Percentiles rank a stretch among this genome's conserved stretches.
phyloP scores from a whole-genome alignment of 2,888 invertebrate genomes.

The Alcis repandata region DNA sequence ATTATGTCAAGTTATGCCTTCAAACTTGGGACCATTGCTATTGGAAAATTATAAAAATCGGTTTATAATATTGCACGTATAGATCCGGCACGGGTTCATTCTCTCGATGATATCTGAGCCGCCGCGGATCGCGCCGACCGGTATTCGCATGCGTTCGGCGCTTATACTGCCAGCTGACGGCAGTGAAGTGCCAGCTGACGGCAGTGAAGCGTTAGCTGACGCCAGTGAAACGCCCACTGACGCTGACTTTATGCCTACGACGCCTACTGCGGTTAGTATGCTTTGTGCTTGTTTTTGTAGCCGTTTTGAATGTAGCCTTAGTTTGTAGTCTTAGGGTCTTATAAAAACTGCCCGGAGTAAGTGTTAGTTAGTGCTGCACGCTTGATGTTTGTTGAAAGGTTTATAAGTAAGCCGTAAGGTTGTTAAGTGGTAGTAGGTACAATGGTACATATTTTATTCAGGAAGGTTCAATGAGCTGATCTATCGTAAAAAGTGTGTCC shows the following conservation, averaged over 20 bases:
- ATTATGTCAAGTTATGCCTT: no score
- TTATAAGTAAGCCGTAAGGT: no score
- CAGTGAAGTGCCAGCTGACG: neutral
- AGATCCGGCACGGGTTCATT: constrained; percentile 69
- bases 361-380: no score
- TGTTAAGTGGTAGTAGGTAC: no score
- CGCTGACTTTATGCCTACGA: constrained; percentile 1
- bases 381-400: no score
- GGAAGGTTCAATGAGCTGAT: no score
- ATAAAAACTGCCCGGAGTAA: no score
- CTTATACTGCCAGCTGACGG: constrained; percentile 39
- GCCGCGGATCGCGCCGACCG: constrained; percentile 55
- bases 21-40: no score
- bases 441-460: no score
- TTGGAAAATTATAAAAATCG: neutral
- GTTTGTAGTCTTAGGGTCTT: no score
- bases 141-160: constrained; percentile 64
- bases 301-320: neutral
- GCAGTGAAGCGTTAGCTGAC: neutral
- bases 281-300: constrained; percentile 13
- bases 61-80: constrained; percentile 59
- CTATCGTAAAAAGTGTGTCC: no score
- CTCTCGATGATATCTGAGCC: constrained; percentile 53
- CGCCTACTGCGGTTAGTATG: constrained; percentile 35
- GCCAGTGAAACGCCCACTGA: neutral